phyloP scores from a whole-genome alignment of 2,113 vertebrate species.

The Xenus cinereus region DNA sequence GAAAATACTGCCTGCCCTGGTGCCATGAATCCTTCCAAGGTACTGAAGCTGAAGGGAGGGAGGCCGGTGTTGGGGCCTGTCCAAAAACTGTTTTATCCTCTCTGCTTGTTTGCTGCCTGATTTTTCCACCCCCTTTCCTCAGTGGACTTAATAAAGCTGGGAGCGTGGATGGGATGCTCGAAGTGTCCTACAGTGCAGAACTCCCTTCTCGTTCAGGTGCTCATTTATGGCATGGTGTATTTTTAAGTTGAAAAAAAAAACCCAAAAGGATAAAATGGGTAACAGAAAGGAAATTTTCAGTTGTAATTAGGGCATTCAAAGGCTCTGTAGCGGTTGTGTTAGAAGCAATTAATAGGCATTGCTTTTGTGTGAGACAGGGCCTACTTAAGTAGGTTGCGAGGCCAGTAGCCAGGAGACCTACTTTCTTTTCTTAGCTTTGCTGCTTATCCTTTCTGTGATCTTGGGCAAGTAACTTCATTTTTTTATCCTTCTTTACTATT shows the following conservation, averaged over 20 bases:
- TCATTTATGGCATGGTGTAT: neutral
- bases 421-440: neutral
- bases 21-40: neutral
- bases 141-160: neutral
- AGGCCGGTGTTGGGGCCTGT: neutral
- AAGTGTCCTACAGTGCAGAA: neutral
- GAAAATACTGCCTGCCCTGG: neutral
- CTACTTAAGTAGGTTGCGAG: neutral
- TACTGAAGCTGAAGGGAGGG: neutral
- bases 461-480: neutral
- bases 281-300: neutral
- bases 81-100: neutral
- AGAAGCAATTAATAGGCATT: slow-evolving; percentile 13
- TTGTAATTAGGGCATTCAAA: slow-evolving; percentile 17
- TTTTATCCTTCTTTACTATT: neutral
- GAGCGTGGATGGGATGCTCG: neutral
- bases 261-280: neutral
- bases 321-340: neutral
- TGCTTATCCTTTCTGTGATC: neutral
- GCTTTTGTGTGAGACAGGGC: neutral
- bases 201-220: neutral
- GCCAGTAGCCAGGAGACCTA: slow-evolving; percentile 16
- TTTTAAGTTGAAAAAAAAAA: neutral
- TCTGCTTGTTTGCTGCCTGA: neutral
- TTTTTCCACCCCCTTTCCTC: neutral